Conservation (phyloP, 64 coral and sea anemone species). For the Dendrophyllia cribrosa region DNA sequence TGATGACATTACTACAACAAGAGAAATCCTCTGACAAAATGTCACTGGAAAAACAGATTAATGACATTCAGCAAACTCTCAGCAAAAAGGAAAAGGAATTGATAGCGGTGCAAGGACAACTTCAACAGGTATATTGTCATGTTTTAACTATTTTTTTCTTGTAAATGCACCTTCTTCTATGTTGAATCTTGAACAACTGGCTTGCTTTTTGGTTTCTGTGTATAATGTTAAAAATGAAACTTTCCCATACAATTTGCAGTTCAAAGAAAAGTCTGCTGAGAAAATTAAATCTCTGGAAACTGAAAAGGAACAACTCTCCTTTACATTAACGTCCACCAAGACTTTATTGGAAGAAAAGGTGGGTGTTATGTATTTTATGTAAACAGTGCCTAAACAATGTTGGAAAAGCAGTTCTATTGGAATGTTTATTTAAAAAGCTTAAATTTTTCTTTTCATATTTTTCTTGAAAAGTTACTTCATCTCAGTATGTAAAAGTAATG, state of each 20-base stretch:
- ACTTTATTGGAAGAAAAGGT: conserved; percentile 58
- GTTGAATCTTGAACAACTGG: background rate
- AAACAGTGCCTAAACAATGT: no score
- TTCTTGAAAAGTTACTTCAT: no score
- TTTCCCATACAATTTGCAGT: background rate
- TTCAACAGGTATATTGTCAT: conserved; percentile 16
- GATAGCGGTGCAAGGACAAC: background rate
- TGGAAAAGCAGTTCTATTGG: no score
- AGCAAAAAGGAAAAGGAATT: conserved; percentile 47
- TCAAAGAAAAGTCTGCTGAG: conserved; percentile 9
- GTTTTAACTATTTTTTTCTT: background rate
- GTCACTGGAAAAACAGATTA: conserved; percentile 46
- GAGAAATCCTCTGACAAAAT: conserved; percentile 38
- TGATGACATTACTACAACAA: conserved; percentile 53
- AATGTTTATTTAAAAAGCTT: no score
- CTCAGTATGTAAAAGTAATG: no score
- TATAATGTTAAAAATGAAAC: background rate
- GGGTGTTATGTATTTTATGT: background rate
- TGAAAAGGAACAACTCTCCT: conserved; percentile 38
- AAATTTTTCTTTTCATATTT: no score
- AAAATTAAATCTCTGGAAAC: conserved; percentile 56
- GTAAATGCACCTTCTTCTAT: background rate
- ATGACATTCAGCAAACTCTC: conserved; percentile 22
- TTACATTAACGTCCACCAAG: conserved; percentile 30
- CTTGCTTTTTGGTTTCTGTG: no score